Evolutionary conservation across 1,140 invertebrate genomes (phyloP).

Genomic region (Odontomachus brunneus): DNA sequence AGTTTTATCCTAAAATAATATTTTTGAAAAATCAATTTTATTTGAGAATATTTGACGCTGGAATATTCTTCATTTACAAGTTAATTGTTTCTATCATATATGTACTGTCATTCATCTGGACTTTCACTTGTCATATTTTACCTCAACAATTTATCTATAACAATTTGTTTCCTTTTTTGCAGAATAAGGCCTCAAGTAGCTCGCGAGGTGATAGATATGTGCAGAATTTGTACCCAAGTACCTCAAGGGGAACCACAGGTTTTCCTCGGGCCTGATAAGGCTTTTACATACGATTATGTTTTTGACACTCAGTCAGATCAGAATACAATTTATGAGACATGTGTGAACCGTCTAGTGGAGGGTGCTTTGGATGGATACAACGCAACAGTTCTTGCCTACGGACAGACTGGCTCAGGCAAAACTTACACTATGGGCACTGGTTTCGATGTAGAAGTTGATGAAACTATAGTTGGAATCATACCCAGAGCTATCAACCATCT

Average conservation of each 20-base stretch:
- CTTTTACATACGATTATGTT: constrained; percentile 99
- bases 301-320: constrained; percentile 93
- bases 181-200: constrained; percentile 98
- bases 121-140: neutral
- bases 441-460: constrained; percentile 93
- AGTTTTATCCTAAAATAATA: too few species aligned
- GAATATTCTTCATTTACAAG: neutral
- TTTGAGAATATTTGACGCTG: neutral
- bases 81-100: too few species aligned
- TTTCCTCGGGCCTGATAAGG: constrained; percentile 96
- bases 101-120: neutral
- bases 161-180: constrained; percentile 75
- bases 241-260: constrained; percentile 96
- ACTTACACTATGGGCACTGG: constrained; percentile 99
- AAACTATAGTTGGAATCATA: constrained; percentile 92
- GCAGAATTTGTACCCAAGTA: constrained; percentile 95
- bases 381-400: constrained; percentile 98
- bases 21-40: too few species aligned
- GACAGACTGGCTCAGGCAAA: constrained; percentile 98
- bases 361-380: constrained; percentile 97
- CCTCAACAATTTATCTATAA: neutral
- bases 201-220: constrained; percentile 97
- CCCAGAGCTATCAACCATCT: constrained; percentile 96
- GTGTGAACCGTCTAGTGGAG: constrained; percentile 94
- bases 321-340: constrained; percentile 94